Conservation (phyloP, 2,113 vertebrate species). For the Sinocyclocheilus anophthalmus region DNA sequence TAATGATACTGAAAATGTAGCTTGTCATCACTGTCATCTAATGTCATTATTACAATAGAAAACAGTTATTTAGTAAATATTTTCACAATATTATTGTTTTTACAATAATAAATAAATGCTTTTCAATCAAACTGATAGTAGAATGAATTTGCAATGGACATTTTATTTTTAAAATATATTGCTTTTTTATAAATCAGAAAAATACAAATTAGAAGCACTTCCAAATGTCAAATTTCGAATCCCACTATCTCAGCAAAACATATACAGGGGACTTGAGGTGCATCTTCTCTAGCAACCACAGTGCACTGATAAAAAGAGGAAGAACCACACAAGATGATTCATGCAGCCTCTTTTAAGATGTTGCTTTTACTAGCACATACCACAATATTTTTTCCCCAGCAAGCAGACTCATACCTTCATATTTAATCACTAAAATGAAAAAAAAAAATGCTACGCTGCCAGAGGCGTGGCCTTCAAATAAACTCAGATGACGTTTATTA, state of each 20-base stretch:
- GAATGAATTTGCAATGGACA: not conserved
- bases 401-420: not conserved
- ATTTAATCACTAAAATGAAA: not conserved
- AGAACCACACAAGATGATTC: conserved; percentile 46
- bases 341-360: conserved; percentile 33
- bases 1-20: not conserved
- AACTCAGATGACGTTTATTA: conserved; percentile 39
- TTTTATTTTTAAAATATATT: not conserved
- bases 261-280: not conserved
- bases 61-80: too few relatives aligned
- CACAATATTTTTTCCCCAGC: not conserved
- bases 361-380: conserved; percentile 32
- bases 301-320: conserved; percentile 35
- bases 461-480: conserved; percentile 17
- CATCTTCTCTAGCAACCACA: conserved; percentile 12
- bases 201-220: not conserved
- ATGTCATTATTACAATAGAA: not conserved
- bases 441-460: conserved; percentile 12
- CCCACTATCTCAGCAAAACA: not conserved
- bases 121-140: not conserved
- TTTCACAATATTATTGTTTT: too few relatives aligned
- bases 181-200: not conserved
- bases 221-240: not conserved
- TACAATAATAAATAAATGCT: not conserved
- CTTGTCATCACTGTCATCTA: not conserved